Percentiles rank a stretch among this genome's conserved stretches.
Conservation (phyloP, 2,113 vertebrate species). For the Channa maculata region DNA sequence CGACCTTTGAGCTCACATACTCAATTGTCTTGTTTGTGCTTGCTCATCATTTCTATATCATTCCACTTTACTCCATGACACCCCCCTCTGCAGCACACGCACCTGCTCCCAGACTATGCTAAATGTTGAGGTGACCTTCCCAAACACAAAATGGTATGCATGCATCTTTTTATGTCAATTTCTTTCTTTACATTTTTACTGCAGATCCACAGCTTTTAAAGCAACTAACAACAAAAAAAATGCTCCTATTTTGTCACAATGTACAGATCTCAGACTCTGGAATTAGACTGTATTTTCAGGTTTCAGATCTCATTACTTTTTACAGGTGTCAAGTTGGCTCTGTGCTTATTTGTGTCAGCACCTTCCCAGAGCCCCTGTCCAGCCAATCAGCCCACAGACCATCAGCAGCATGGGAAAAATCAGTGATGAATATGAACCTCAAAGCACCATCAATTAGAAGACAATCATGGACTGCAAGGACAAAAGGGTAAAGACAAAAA, state of each 20-base stretch:
- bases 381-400: conserved; percentile 52
- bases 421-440: conserved; percentile 63
- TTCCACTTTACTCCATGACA: conserved; percentile 1
- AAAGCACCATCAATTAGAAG: conserved; percentile 74
- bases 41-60: conserved; percentile 61
- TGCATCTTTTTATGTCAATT: conserved; percentile 7
- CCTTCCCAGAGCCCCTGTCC: conserved; percentile 58
- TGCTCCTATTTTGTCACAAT: neutral
- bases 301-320: conserved; percentile 39
- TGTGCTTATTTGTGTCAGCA: conserved; percentile 53
- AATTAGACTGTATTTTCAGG: conserved; percentile 6
- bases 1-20: conserved; percentile 8
- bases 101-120: conserved; percentile 37
- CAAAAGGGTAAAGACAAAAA: conserved; percentile 66
- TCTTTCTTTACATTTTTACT: neutral
- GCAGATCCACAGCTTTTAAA: neutral
- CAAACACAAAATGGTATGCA: conserved; percentile 21
- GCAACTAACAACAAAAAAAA: neutral
- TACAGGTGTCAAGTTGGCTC: conserved; percentile 42
- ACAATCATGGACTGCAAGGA: conserved; percentile 64
- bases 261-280: neutral
- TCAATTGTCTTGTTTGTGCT: conserved; percentile 50
- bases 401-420: conserved; percentile 73
- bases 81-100: conserved; percentile 5
- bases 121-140: conserved; percentile 65